Base-by-base conservation (phyloP, 2,113 vertebrate genomes). In the Suncus etruscus region DNA sequence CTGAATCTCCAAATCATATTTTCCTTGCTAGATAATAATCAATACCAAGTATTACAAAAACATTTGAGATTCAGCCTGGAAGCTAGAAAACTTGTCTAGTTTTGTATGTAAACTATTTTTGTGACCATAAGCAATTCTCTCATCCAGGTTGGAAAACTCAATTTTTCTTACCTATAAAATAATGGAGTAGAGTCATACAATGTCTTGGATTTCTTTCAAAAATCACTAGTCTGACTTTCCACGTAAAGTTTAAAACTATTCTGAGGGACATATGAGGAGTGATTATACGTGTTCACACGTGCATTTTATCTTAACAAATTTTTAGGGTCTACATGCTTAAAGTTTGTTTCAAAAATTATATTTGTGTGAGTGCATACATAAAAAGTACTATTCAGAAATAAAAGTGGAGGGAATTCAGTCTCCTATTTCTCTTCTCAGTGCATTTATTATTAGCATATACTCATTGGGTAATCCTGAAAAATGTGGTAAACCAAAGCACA, bases 71-170 rank as follows among this genome's bases (percentile, higher is more conserved):
- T 78, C 14, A 47, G 63, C 25, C 61, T 78, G 29, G 51, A 29
- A 81, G 70, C 81, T 68, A 77, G 32, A 39, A 91, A 78, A 61
- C 11, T 31, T 68, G 27, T 90, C n/a, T 16, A 69, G 61, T 45
- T 72, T 68, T 51, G 12, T 32, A 29, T 22, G 61, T 86, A 84
- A 51, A 87, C 12, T 84, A 39, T 47, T 86, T 81, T 91, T 88
- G 31, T 48, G 29, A 73, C 24, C 4, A 48, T 12, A 78, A 89
- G 24, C 48, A 66, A 77, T 61, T 45, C 27, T 39, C 27, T 86
- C 6, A 0, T 9, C 8, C 31, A 74, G 24, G 14, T 39, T 45
- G 15, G n/a, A 39, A 39, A 47, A 61, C 32, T 89, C 61, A 22
- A 11, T 61, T 82, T 63, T 88, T 82, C 32, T 91, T 51, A 70